A percentile compares a stretch with the other conserved stretches of the same genome.
These are phyloP conservation scores for Pseudochirops cupreus DNA, from an alignment of 2,797 vertebrate species.

Conservation along the genomic window DNA sequence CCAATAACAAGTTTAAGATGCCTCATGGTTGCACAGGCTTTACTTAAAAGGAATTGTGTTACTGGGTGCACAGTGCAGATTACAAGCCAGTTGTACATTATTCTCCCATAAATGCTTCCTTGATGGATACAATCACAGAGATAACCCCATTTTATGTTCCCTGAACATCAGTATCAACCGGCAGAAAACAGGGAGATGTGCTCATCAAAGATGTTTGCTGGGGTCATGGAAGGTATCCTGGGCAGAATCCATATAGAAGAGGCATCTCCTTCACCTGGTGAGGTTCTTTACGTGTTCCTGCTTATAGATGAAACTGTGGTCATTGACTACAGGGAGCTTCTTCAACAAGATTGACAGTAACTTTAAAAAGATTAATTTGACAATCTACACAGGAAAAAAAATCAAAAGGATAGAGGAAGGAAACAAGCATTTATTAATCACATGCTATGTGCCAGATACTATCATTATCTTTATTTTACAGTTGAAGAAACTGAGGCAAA, in stretches of 20 bases:
- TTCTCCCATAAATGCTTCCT: no score
- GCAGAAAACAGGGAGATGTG: not conserved
- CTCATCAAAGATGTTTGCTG: not conserved
- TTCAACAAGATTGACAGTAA: not conserved
- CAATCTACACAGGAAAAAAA: not conserved
- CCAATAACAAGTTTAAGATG: not conserved
- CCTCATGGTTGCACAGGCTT: not conserved
- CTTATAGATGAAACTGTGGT: not conserved
- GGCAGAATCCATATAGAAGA: not conserved
- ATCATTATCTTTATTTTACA: no score
- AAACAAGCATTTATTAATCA: no score
- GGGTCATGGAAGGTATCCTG: not conserved
- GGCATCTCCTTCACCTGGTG: no score
- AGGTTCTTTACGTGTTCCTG: no score
- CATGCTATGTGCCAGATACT: no score
- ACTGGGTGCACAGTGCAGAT: no score
- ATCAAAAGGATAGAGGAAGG: no score
- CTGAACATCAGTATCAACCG: not conserved
- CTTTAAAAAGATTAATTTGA: not conserved
- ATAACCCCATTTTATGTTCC: not conserved
- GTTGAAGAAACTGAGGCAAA: no score
- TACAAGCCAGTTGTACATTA: no score
- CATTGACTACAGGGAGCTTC: not conserved
- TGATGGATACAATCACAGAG: not conserved
- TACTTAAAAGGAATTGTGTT: not conserved